phyloP scores from a whole-genome alignment of 2,888 invertebrate species.

The Lithophane semibrunnea region DNA sequence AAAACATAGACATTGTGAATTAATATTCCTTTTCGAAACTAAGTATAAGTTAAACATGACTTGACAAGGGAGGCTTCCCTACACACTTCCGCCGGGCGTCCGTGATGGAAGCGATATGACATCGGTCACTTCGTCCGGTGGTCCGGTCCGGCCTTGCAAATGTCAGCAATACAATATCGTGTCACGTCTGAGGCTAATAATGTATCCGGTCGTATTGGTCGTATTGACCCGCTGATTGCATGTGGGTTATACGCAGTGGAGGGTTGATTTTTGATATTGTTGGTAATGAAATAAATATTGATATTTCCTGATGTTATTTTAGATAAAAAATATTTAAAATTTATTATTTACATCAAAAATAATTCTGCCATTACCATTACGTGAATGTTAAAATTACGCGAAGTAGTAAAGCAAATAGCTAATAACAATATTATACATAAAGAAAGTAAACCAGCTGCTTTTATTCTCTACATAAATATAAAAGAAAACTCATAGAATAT shows the following conservation, averaged over 20 bases:
- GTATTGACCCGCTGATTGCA: slow-evolving; percentile 49
- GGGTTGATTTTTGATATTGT: slow-evolving; percentile 8
- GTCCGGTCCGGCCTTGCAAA: slow-evolving; percentile 26
- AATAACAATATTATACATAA: not conserved
- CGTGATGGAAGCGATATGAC: slow-evolving; percentile 10
- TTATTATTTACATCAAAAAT: not conserved
- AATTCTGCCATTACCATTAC: not conserved
- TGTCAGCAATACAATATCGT: slow-evolving; percentile 43
- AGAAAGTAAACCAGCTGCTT: slow-evolving; percentile 2
- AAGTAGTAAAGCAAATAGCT: not conserved
- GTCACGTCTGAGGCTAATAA: slow-evolving; percentile 51
- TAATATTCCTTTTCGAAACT: not conserved
- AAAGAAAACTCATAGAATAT: not conserved
- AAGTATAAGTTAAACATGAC: not conserved
- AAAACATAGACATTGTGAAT: not conserved
- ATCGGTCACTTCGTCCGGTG: slow-evolving; percentile 20
- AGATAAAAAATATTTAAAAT: too few relatives aligned
- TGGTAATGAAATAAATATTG: slow-evolving; percentile 9
- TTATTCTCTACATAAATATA: not conserved
- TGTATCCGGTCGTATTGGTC: slow-evolving; percentile 45
- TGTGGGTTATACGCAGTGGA: not conserved
- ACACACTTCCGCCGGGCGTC: not conserved
- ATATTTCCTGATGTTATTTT: not conserved
- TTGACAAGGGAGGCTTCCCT: slow-evolving; percentile 9
- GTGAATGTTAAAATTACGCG: not conserved